Conservation (phyloP, 2,888 invertebrate genomes). For the Colostygia pectinataria region DNA sequence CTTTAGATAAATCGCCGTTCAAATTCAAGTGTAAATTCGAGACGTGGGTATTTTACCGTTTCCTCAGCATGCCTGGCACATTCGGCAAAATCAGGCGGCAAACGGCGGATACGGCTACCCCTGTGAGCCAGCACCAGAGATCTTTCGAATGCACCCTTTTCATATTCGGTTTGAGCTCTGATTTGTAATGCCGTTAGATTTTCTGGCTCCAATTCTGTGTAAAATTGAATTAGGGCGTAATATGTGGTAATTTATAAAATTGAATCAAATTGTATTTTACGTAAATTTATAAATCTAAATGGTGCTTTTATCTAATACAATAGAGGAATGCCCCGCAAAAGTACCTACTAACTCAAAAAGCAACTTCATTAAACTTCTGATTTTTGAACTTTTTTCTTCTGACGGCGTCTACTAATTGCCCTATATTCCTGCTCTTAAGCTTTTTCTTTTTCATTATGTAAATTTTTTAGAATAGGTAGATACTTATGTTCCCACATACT, state of each 20-base stretch:
- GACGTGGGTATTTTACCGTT: constrained; percentile 51
- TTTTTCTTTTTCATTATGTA: constrained; percentile 9
- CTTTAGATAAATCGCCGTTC: constrained; percentile 4
- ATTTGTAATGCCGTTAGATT: constrained; percentile 69
- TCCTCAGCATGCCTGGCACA: constrained; percentile 69
- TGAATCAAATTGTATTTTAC: no score
- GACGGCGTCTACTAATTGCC: constrained; percentile 9
- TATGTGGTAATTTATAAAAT: constrained; percentile 1
- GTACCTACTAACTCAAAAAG: not conserved
- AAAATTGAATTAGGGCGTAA: constrained; percentile 10
- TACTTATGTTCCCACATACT: constrained; percentile 13
- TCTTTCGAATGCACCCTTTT: constrained; percentile 69
- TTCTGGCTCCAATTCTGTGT: constrained; percentile 64
- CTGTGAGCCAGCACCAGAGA: constrained; percentile 63
- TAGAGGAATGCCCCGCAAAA: no score
- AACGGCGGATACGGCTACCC: constrained; percentile 53
- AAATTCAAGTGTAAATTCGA: constrained; percentile 24
- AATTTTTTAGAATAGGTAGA: constrained; percentile 11
- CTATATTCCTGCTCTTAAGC: constrained; percentile 5
- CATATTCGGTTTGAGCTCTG: constrained; percentile 69
- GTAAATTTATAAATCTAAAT: no score
- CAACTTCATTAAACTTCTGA: constrained; percentile 9
- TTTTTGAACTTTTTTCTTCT: constrained; percentile 1
- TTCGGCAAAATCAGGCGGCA: constrained; percentile 67
- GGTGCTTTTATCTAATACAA: no score